Evolutionary conservation across 2,888 invertebrate genomes (phyloP).

Genomic region (Standfussiana lucernea): DNA sequence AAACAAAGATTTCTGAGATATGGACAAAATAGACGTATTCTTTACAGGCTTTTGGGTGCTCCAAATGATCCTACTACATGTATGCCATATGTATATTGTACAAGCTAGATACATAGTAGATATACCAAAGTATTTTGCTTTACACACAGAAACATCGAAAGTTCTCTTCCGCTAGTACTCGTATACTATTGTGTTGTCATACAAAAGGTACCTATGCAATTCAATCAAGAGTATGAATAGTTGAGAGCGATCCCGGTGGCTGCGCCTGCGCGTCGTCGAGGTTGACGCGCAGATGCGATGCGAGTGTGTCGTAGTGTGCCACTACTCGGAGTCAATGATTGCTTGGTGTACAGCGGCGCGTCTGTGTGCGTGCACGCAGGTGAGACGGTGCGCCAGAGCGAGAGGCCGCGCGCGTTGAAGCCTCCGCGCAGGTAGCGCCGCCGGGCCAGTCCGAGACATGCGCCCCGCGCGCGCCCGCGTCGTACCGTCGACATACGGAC

Average conservation of each 20-base stretch:
- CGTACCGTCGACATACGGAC: constrained; percentile 68
- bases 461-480: constrained; percentile 85
- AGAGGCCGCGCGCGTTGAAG: constrained; percentile 75
- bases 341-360: constrained; percentile 46
- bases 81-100: not conserved
- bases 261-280: constrained; percentile 42
- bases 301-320: constrained; percentile 36
- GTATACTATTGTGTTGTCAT: constrained; percentile 20
- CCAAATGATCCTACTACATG: not conserved
- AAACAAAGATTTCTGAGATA: not conserved
- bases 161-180: constrained; percentile 10
- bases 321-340: constrained; percentile 66
- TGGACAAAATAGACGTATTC: constrained; percentile 1
- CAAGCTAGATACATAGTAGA: too few relatives aligned
- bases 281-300: constrained; percentile 36
- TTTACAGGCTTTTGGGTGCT: not conserved
- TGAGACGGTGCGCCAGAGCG: constrained; percentile 81
- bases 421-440: constrained; percentile 82
- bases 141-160: constrained; percentile 10
- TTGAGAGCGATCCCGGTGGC: constrained; percentile 34
- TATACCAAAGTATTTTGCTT: not conserved
- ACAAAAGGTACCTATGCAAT: constrained; percentile 22
- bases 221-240: constrained; percentile 50
- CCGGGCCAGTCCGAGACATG: constrained; percentile 80
- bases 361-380: constrained; percentile 74